phyloP scores from a whole-genome alignment of 1,140 invertebrate species.

The Littorina saxatilis region DNA sequence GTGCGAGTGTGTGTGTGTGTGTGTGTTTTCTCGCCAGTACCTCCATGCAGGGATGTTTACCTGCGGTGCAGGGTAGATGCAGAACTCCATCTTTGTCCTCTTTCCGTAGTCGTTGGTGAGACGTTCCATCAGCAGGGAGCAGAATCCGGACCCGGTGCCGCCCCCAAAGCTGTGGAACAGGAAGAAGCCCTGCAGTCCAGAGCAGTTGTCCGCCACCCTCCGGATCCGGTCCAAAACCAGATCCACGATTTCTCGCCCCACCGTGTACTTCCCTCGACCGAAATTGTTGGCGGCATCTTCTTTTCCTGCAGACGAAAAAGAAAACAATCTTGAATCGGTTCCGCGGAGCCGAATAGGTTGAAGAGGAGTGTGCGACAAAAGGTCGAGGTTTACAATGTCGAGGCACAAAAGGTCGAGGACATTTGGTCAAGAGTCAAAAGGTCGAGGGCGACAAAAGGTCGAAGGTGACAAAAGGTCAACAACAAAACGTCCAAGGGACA shows the following conservation, averaged over 20 bases:
- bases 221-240: constrained; percentile 26
- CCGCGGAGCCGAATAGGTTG: not conserved
- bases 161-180: constrained; percentile 79
- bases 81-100: constrained; percentile 79
- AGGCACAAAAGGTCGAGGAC: too few species aligned
- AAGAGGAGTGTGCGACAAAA: not conserved
- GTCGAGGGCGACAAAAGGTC: too few species aligned
- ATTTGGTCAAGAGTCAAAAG: too few species aligned
- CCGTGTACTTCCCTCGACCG: constrained; percentile 29
- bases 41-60: not conserved
- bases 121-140: constrained; percentile 90
- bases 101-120: constrained; percentile 77
- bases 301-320: not conserved
- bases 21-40: not conserved
- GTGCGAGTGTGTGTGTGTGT: not conserved
- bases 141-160: constrained; percentile 92
- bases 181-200: constrained; percentile 86
- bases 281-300: constrained; percentile 22
- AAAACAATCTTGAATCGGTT: not conserved
- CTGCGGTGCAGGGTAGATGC: constrained; percentile 74
- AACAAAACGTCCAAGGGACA: too few species aligned
- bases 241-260: constrained; percentile 22
- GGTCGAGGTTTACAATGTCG: too few species aligned
- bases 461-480: too few species aligned
- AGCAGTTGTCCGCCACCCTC: constrained; percentile 15